Evolutionary conservation across 2,888 invertebrate species (phyloP).

Genomic region (Drosophila affinis): DNA sequence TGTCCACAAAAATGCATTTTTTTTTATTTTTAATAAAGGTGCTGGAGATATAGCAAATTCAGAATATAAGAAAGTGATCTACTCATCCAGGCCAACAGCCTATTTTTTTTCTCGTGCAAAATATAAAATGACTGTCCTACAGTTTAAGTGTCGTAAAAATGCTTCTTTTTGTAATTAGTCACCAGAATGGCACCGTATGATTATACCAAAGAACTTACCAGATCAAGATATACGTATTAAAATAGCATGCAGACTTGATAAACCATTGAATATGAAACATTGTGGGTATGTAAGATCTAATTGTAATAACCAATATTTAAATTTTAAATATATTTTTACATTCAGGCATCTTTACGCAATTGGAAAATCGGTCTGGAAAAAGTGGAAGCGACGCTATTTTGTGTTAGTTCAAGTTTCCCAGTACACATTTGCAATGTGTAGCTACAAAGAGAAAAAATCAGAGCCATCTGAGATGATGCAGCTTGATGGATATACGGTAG

Average conservation of each 20-base stretch:
- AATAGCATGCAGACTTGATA: constrained; percentile 99
- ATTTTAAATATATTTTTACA: neutral
- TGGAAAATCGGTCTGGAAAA: constrained; percentile 99
- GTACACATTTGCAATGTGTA: constrained; percentile 99
- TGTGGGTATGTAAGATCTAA: constrained; percentile 89
- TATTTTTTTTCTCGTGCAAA: no score
- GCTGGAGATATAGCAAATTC: no score
- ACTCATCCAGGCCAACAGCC: no score
- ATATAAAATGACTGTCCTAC: no score
- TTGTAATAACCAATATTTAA: neutral
- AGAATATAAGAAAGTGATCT: no score
- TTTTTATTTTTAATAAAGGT: no score
- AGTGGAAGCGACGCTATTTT: constrained; percentile 99
- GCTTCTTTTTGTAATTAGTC: constrained; percentile 85
- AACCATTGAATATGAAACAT: constrained; percentile 99
- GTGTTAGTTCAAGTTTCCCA: constrained; percentile 99
- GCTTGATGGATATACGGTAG: constrained; percentile 99
- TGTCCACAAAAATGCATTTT: no score
- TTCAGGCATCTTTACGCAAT: constrained; percentile 93
- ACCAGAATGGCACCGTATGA: constrained; percentile 99
- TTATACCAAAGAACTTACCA: constrained; percentile 95
- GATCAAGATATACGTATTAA: constrained; percentile 98
- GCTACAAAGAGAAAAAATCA: constrained; percentile 99
- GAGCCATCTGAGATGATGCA: constrained; percentile 99
- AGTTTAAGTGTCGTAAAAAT: neutral